These are phyloP conservation scores for Cephalophus harveyi DNA, from an alignment of 2,113 vertebrate genomes.

Conservation along the genomic window DNA sequence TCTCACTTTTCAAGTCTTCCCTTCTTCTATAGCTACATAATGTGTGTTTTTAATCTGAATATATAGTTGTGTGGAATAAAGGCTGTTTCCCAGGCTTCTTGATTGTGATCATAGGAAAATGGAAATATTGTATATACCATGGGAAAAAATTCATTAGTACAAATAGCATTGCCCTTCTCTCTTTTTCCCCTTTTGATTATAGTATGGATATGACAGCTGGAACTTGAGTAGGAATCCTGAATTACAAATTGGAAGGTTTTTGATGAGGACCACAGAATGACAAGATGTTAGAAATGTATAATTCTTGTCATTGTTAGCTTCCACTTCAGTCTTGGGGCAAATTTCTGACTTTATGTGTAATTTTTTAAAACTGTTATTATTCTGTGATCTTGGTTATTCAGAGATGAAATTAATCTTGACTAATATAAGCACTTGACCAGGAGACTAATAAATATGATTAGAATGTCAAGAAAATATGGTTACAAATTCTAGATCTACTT, in stretches of 20 bases:
- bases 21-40: not conserved
- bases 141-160: not conserved
- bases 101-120: not conserved
- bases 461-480: not conserved
- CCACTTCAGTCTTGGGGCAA: not conserved
- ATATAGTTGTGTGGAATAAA: not conserved
- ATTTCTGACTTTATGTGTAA: not conserved
- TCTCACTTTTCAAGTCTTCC: not conserved
- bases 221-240: not conserved
- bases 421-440: not conserved
- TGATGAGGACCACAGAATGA: not conserved
- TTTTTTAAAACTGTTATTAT: not conserved
- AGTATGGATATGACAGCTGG: not conserved
- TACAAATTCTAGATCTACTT: not conserved
- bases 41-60: not conserved
- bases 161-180: not conserved
- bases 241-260: not conserved
- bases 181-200: not conserved
- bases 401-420: not conserved
- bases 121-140: not conserved
- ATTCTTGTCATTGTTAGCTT: not conserved
- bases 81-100: not conserved
- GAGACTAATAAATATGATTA: not conserved
- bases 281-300: not conserved
- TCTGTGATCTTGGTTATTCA: not conserved